A percentile compares a stretch with the other conserved stretches of the same genome.
Conservation (phyloP, 2,113 vertebrate species). For the Anolis sagrei region DNA sequence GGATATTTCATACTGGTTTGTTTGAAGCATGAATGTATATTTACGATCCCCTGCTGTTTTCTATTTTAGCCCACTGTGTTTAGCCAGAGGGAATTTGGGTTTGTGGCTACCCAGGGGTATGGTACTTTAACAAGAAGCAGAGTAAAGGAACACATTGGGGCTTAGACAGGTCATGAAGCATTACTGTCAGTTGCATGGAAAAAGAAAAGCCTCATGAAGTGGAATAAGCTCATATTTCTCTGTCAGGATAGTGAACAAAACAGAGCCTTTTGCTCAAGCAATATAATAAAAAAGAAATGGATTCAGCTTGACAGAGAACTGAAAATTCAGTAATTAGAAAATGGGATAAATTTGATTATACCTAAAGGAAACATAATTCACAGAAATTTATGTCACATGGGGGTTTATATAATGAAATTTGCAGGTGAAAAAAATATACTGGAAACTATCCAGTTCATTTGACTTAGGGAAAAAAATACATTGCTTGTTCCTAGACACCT, state of each 20-base stretch:
- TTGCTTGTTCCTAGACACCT: background rate
- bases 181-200: background rate
- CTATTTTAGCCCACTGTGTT: conserved; percentile 1
- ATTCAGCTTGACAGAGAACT: conserved; percentile 6
- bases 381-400: background rate
- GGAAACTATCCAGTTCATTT: background rate
- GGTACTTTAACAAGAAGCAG: background rate
- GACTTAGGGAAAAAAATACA: background rate
- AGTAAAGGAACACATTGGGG: background rate
- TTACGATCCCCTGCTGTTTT: conserved; percentile 18
- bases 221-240: conserved; percentile 17
- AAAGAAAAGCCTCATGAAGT: conserved; percentile 11
- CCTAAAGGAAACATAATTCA: background rate
- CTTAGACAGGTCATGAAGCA: conserved; percentile 18
- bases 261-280: background rate
- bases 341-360: background rate
- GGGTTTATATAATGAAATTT: background rate
- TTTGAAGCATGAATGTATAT: conserved; percentile 1
- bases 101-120: background rate
- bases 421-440: background rate
- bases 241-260: background rate
- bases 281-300: background rate
- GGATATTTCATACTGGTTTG: background rate
- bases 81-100: background rate
- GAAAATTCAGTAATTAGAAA: background rate